Conservation (phyloP, 64 coral and sea anemone genomes). For the Stichodactyla helianthus region DNA sequence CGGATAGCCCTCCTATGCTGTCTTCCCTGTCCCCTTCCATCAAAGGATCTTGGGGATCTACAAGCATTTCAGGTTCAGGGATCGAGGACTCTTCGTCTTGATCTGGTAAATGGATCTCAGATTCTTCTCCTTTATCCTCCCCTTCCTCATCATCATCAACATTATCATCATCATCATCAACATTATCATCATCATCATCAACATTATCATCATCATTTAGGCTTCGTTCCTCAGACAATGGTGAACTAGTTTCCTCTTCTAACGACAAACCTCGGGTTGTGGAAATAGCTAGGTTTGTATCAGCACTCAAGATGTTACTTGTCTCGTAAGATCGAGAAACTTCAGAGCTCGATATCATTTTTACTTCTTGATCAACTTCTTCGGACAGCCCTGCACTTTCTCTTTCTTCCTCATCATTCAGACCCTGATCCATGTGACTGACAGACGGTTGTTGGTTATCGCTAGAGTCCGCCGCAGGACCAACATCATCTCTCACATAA, state of each 20-base stretch:
- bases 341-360: constrained; percentile 10
- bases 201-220: no score
- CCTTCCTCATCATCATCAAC: not conserved
- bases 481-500: not conserved
- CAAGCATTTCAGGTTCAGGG: not conserved
- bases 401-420: not conserved
- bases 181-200: no score
- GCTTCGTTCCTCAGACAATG: not conserved
- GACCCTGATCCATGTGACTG: not conserved
- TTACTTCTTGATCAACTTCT: not conserved
- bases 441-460: not conserved
- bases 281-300: not conserved
- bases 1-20: not conserved
- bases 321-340: not conserved
- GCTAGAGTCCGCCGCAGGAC: not conserved
- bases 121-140: not conserved
- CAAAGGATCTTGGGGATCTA: not conserved
- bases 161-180: no score
- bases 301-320: not conserved
- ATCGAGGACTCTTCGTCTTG: constrained; percentile 1
- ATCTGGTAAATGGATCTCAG: not conserved
- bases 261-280: not conserved
- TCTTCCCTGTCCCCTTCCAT: not conserved
- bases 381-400: not conserved
- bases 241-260: not conserved